phyloP scores from a whole-genome alignment of 2,113 vertebrate genomes.

The Tragelaphus buxtoni region DNA sequence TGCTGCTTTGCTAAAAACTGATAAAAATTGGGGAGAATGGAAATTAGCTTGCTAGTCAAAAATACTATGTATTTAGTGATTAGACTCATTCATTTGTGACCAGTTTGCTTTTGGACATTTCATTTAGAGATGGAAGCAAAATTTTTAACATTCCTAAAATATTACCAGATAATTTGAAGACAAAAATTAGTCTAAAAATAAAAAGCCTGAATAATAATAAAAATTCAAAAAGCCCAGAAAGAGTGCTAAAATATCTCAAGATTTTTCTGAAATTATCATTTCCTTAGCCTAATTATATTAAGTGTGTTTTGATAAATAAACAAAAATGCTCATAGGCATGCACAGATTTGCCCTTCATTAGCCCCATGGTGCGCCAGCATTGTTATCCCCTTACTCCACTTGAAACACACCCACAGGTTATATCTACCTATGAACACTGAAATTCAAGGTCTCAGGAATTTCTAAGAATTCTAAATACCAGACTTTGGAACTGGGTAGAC shows the following conservation, averaged over 20 bases:
- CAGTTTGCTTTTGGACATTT: background rate
- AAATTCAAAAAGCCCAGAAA: background rate
- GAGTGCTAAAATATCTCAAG: background rate
- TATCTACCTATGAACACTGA: background rate
- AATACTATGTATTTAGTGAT: constrained; percentile 14
- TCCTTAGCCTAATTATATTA: background rate
- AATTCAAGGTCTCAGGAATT: background rate
- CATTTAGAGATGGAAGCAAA: background rate
- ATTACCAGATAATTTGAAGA: background rate
- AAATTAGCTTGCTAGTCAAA: background rate
- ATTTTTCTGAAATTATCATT: background rate
- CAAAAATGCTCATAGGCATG: background rate
- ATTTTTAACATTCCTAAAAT: constrained; percentile 1
- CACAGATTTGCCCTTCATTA: background rate
- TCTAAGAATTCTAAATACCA: background rate
- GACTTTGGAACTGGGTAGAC: background rate
- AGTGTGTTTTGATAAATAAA: background rate
- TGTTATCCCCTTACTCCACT: background rate
- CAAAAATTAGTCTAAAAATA: constrained; percentile 18
- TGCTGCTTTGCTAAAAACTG: constrained; percentile 23
- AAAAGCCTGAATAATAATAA: background rate
- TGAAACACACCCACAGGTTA: background rate
- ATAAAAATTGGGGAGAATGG: background rate
- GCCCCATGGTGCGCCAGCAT: background rate
- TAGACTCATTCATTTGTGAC: background rate